Percentiles rank a stretch among this genome's conserved stretches.
Evolutionary conservation across 2,113 vertebrate genomes (phyloP).

Genomic region (Aegithalos caudatus): DNA sequence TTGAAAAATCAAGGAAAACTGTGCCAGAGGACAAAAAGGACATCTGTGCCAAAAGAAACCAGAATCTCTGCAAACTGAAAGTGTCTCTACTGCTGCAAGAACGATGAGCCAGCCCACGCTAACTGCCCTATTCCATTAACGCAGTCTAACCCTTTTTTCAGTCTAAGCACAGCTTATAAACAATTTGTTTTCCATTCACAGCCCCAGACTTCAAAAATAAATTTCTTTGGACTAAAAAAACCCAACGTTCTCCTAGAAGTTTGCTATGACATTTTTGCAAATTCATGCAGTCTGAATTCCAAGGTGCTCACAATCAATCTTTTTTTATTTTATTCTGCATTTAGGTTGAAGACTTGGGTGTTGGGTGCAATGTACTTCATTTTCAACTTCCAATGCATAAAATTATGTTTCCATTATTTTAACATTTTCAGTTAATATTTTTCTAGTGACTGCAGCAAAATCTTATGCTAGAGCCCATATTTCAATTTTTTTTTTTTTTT

Average conservation of each 20-base stretch:
- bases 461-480: neutral
- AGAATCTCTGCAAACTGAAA: conserved; percentile 33
- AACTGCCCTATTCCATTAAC: neutral
- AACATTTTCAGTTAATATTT: neutral
- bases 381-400: neutral
- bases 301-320: neutral
- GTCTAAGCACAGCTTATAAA: neutral
- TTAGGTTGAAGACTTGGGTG: neutral
- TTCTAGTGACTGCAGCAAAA: conserved; percentile 26
- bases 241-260: neutral
- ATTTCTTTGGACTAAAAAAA: neutral
- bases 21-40: conserved; percentile 63
- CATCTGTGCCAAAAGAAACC: conserved; percentile 49
- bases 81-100: conserved; percentile 20
- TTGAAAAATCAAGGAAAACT: conserved; percentile 47
- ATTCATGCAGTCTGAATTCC: conserved; percentile 42
- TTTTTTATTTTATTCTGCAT: neutral
- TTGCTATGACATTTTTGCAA: neutral
- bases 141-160: neutral
- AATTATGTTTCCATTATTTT: neutral
- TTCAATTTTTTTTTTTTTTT: neutral
- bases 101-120: neutral
- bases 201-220: neutral
- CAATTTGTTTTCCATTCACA: conserved; percentile 24
- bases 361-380: neutral